Conservation (phyloP, 2,797 vertebrate genomes). For the Pseudotriccus pelzelni region DNA sequence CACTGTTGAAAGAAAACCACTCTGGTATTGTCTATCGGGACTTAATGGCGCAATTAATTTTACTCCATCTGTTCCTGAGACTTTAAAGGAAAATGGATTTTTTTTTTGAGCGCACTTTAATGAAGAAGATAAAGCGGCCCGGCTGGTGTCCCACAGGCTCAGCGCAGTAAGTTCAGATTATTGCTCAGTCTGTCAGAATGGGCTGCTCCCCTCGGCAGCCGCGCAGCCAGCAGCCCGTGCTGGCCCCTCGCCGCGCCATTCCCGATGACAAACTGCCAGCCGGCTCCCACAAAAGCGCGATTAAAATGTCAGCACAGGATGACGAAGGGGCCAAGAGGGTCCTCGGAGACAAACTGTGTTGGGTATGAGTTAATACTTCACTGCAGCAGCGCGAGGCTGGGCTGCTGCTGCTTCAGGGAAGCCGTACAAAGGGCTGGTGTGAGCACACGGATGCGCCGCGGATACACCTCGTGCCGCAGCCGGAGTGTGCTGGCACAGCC, state of each 20-base stretch:
- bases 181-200: constrained; percentile 88
- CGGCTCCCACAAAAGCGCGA: constrained; percentile 87
- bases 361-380: constrained; percentile 86
- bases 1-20: constrained; percentile 92
- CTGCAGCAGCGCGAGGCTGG: constrained; percentile 69
- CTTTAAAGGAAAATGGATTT: constrained; percentile 95
- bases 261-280: constrained; percentile 86
- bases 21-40: constrained; percentile 90
- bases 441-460: background rate
- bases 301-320: constrained; percentile 88
- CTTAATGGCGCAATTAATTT: constrained; percentile 98
- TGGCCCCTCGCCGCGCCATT: constrained; percentile 82
- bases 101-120: constrained; percentile 93
- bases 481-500: background rate
- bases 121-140: constrained; percentile 95
- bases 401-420: constrained; percentile 65
- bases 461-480: background rate
- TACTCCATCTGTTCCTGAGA: constrained; percentile 95
- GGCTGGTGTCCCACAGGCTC: constrained; percentile 87
- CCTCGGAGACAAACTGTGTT: constrained; percentile 85
- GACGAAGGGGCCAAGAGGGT: constrained; percentile 83
- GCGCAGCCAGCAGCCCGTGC: constrained; percentile 77
- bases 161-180: constrained; percentile 90
- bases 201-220: constrained; percentile 81
- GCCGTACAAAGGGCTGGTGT: constrained; percentile 48